phyloP scores from a whole-genome alignment of 2,888 invertebrate genomes.

The Drosophila acutilabella region DNA sequence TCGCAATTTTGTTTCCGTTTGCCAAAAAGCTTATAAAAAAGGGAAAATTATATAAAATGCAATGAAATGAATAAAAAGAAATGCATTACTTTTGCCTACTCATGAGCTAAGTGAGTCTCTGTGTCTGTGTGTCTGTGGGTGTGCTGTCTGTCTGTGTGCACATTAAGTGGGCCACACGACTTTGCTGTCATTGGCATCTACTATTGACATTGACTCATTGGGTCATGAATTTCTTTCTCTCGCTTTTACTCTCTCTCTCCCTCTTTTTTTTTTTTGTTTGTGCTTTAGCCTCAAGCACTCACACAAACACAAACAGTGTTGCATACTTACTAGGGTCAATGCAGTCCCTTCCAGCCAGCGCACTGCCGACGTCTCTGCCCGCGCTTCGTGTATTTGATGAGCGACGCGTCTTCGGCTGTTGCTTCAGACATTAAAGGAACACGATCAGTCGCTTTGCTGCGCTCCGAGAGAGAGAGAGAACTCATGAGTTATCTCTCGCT shows the following conservation, averaged over 20 bases:
- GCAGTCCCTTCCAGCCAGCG: neutral
- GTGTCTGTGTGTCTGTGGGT: neutral
- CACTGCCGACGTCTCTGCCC: no score
- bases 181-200: constrained; percentile 34
- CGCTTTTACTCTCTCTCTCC: neutral
- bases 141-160: constrained; percentile 1
- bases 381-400: no score
- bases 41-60: constrained; percentile 38
- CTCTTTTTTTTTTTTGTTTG: neutral
- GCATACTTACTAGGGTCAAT: constrained; percentile 44
- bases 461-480: no score
- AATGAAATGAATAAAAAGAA: constrained; percentile 11
- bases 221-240: constrained; percentile 31
- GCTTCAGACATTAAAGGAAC: neutral
- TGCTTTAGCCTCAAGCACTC: neutral
- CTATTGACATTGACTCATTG: constrained; percentile 55
- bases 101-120: neutral
- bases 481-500: no score
- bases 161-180: constrained; percentile 40
- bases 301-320: constrained; percentile 3
- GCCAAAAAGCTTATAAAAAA: constrained; percentile 33
- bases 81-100: constrained; percentile 23
- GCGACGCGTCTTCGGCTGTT: no score
- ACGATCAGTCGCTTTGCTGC: neutral
- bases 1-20: constrained; percentile 67